Conservation (phyloP, 2,888 invertebrate genomes). For the Actias luna region DNA sequence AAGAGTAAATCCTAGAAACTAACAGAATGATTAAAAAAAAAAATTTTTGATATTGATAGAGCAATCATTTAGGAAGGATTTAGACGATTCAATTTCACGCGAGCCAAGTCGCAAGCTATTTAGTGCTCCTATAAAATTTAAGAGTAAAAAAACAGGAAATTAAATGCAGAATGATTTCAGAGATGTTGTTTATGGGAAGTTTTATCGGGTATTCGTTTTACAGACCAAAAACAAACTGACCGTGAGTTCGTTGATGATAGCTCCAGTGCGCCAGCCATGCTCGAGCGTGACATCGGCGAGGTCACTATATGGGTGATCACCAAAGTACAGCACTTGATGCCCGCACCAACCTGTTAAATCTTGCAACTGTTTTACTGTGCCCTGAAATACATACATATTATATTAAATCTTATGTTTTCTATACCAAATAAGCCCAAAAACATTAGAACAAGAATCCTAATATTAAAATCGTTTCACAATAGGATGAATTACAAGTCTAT, state of each 20-base stretch:
- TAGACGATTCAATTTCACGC: no score
- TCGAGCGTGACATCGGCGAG: slow-evolving; percentile 97
- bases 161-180: no score
- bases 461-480: no score
- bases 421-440: background rate
- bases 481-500: no score
- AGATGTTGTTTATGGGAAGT: no score
- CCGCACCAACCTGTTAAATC: slow-evolving; percentile 96
- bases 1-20: no score
- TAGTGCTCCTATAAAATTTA: no score
- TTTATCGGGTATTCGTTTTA: no score
- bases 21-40: no score
- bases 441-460: background rate
- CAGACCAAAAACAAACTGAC: slow-evolving; percentile 72
- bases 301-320: slow-evolving; percentile 98
- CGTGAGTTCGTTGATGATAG: slow-evolving; percentile 96
- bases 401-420: background rate
- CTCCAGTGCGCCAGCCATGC: slow-evolving; percentile 98
- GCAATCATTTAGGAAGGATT: no score
- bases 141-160: no score
- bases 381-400: slow-evolving; percentile 78
- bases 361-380: slow-evolving; percentile 95
- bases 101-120: background rate
- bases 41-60: no score
- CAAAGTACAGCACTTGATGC: slow-evolving; percentile 96